Percentiles rank a stretch among this genome's conserved stretches.
Conservation (phyloP, 2,113 vertebrate species). For the Machaerirhynchus nigripectus region DNA sequence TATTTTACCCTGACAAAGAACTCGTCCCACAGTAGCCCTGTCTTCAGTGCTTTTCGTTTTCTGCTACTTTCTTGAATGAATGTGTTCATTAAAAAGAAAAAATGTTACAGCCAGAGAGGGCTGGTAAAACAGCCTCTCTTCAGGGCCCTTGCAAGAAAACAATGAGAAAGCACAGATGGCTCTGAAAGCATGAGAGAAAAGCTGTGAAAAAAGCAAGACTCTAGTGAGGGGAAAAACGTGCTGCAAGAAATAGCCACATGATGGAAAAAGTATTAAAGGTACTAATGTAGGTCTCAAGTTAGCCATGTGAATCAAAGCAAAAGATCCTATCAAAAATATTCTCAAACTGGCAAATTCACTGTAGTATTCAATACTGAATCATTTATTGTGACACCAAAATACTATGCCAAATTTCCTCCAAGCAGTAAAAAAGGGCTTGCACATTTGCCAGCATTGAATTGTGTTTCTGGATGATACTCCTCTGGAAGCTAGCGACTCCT, state of each 20-base stretch:
- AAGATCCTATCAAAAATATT: not conserved
- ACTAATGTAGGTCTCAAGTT: not conserved
- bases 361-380: not conserved
- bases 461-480: not conserved
- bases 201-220: conserved; percentile 50
- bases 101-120: not conserved
- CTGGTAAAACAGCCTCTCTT: conserved; percentile 45
- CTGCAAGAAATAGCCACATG: not conserved
- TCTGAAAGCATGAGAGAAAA: conserved; percentile 38
- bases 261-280: not conserved
- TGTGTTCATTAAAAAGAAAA: conserved; percentile 40
- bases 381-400: not conserved
- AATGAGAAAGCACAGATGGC: conserved; percentile 63
- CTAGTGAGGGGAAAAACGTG: not conserved
- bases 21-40: not conserved
- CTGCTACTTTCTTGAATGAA: conserved; percentile 50
- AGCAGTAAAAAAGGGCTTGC: not conserved
- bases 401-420: not conserved
- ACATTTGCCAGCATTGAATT: not conserved
- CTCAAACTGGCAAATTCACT: not conserved
- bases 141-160: not conserved
- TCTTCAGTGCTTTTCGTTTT: conserved; percentile 21
- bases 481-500: not conserved
- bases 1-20: conserved; percentile 27
- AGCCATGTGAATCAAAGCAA: not conserved